These are phyloP conservation scores for Cardiocondyla obscurior DNA, from an alignment of 1,140 invertebrate species.

Conservation along the genomic window DNA sequence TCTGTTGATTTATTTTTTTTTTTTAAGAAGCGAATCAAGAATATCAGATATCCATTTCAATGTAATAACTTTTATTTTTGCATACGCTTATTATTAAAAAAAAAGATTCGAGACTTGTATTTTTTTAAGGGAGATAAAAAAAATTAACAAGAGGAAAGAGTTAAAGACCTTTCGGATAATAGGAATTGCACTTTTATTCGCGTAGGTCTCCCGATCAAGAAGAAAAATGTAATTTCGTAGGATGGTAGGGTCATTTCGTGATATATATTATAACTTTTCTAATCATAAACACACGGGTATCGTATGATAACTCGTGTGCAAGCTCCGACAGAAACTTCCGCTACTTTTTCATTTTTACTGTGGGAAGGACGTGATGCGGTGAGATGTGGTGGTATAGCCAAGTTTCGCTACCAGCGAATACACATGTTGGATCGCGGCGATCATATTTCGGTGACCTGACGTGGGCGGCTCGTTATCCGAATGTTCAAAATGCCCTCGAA, in stretches of 20 bases:
- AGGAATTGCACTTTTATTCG: background rate
- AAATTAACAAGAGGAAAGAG: background rate
- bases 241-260: background rate
- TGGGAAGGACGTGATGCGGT: background rate
- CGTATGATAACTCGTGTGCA: background rate
- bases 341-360: background rate
- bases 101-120: background rate
- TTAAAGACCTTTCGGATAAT: background rate
- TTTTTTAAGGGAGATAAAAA: background rate
- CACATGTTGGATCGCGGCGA: background rate
- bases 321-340: background rate
- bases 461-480: constrained; percentile 14
- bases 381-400: background rate
- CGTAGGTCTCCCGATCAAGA: background rate
- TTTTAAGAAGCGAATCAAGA: background rate
- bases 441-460: constrained; percentile 10
- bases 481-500: background rate
- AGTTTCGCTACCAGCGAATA: background rate
- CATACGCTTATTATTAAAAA: background rate
- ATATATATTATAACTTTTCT: background rate
- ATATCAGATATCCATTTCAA: background rate
- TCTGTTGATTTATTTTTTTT: too few species aligned
- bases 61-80: background rate
- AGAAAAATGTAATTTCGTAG: background rate
- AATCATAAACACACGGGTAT: constrained; percentile 13